These are phyloP conservation scores for Eupithecia subfuscata DNA, from an alignment of 2,888 invertebrate species.

Conservation along the genomic window DNA sequence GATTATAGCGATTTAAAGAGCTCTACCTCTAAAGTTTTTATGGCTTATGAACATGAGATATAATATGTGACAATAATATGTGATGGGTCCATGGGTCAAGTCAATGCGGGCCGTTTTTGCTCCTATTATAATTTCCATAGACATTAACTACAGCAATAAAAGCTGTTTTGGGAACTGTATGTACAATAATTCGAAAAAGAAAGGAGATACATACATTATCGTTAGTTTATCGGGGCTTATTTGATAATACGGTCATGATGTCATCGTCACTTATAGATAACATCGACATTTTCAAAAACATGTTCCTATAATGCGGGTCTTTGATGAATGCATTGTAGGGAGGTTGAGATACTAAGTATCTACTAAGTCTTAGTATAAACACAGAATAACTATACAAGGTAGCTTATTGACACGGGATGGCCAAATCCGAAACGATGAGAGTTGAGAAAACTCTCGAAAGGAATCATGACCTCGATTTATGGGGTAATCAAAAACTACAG, in stretches of 20 bases:
- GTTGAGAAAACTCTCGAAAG: too few relatives aligned
- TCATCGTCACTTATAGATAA: conserved; percentile 3
- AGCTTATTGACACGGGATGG: too few relatives aligned
- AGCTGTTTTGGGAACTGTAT: not conserved
- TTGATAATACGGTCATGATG: conserved; percentile 4
- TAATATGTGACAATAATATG: not conserved
- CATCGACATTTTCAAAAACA: not conserved
- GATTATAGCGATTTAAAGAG: too few relatives aligned
- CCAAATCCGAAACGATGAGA: too few relatives aligned
- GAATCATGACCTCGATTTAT: too few relatives aligned
- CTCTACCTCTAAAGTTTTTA: not conserved
- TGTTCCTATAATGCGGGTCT: conserved; percentile 10
- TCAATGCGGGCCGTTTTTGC: conserved; percentile 2
- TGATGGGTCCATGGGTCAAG: not conserved
- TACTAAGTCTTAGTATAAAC: not conserved
- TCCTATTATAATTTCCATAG: not conserved
- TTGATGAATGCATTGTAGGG: not conserved
- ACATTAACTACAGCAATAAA: not conserved
- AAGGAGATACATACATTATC: not conserved
- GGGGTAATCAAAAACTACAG: too few relatives aligned
- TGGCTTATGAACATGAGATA: not conserved
- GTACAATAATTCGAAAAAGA: conserved; percentile 5
- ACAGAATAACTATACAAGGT: too few relatives aligned
- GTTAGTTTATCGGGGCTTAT: not conserved
- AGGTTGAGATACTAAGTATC: not conserved